These are phyloP conservation scores for Lutjanus erythropterus DNA, from an alignment of 2,113 vertebrate genomes.

Conservation along the genomic window DNA sequence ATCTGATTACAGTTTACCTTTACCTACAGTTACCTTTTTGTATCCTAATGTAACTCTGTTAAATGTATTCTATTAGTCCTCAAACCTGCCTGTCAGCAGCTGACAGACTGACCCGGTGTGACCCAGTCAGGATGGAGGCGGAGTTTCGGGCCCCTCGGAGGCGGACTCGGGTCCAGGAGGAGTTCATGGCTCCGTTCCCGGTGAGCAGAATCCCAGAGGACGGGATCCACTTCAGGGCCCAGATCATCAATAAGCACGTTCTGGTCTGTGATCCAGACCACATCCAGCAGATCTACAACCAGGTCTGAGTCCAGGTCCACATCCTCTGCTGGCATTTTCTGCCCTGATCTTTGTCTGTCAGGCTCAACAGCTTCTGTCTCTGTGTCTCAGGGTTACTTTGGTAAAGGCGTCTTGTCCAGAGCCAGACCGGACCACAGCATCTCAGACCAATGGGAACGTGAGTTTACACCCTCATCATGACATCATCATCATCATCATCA, in stretches of 20 bases:
- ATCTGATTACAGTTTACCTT: no score
- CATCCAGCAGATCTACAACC: slow-evolving; percentile 87
- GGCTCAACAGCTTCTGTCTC: slow-evolving; percentile 6
- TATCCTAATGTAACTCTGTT: no score
- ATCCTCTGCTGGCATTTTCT: background rate
- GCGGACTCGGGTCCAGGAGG: slow-evolving; percentile 86
- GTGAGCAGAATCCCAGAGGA: slow-evolving; percentile 49
- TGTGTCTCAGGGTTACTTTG: slow-evolving; percentile 92
- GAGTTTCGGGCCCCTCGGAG: slow-evolving; percentile 89
- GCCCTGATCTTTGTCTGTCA: background rate
- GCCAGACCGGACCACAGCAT: slow-evolving; percentile 89
- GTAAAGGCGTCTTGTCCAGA: slow-evolving; percentile 94
- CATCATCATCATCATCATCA: slow-evolving; percentile 24
- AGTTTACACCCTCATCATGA: slow-evolving; percentile 38
- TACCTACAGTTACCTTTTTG: no score
- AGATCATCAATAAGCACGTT: slow-evolving; percentile 89
- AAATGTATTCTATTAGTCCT: no score
- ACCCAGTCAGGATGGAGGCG: slow-evolving; percentile 74
- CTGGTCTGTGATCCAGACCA: slow-evolving; percentile 87
- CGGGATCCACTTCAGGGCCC: slow-evolving; percentile 79
- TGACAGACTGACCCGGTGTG: background rate
- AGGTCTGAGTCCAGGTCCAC: slow-evolving; percentile 77
- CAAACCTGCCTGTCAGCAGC: no score
- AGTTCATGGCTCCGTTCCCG: slow-evolving; percentile 87
- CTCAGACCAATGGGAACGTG: slow-evolving; percentile 91